phyloP scores from a whole-genome alignment of 1,140 invertebrate species.

The Plodia interpunctella region DNA sequence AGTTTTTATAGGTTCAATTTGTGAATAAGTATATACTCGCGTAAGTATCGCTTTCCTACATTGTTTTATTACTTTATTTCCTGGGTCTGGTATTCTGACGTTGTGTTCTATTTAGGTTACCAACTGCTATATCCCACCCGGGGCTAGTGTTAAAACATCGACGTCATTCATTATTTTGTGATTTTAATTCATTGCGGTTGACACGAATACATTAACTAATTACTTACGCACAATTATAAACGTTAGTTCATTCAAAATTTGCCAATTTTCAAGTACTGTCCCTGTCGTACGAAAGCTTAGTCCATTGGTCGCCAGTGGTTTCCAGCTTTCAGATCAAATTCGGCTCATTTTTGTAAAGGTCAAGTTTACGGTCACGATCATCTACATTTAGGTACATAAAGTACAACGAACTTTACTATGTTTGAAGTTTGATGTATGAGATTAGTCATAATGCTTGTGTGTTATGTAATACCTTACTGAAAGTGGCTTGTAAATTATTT shows the following conservation, averaged over 20 bases:
- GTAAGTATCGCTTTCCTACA: conserved; percentile 44
- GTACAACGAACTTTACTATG: background rate
- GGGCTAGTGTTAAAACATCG: conserved; percentile 46
- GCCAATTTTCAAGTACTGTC: background rate
- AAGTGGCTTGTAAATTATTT: conserved; percentile 50
- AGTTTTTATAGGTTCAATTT: conserved; percentile 49
- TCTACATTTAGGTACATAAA: conserved; percentile 4
- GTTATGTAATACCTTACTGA: conserved; percentile 65
- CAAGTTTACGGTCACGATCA: conserved; percentile 55
- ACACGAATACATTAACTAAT: background rate
- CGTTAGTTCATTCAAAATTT: background rate
- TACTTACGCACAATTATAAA: background rate
- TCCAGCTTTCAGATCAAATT: conserved; percentile 40
- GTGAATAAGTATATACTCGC: conserved; percentile 48
- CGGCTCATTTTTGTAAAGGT: conserved; percentile 47
- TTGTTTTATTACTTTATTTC: conserved; percentile 11
- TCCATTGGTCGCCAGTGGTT: conserved; percentile 39
- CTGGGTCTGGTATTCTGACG: background rate
- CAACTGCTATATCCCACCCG: conserved; percentile 21
- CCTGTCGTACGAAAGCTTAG: background rate
- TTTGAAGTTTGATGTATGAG: conserved; percentile 4
- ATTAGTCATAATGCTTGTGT: conserved; percentile 26
- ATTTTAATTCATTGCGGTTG: background rate
- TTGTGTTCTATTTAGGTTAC: conserved; percentile 32
- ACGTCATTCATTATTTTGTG: conserved; percentile 45